Evolutionary conservation across 1,140 invertebrate genomes (phyloP).

Genomic region (Aphaenogaster floridana): DNA sequence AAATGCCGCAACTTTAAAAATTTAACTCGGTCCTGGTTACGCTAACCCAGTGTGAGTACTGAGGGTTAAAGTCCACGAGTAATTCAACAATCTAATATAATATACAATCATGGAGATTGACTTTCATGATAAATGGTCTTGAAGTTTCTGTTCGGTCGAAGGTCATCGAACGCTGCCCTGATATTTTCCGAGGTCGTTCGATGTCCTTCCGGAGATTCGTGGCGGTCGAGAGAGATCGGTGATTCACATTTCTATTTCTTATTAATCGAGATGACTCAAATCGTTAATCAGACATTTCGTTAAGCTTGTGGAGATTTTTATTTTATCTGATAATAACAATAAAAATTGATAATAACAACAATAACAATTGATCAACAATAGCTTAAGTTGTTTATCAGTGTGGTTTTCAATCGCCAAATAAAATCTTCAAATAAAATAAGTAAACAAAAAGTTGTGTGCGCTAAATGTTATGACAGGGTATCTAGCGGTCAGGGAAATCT

Average conservation of each 20-base stretch:
- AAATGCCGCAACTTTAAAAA: too few relatives aligned
- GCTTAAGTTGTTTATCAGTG: background rate
- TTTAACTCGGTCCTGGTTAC: too few relatives aligned
- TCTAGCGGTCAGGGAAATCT: too few relatives aligned
- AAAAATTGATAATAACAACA: background rate
- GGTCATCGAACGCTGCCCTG: slow-evolving; percentile 41
- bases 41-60: background rate
- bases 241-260: slow-evolving; percentile 32
- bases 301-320: background rate
- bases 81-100: background rate
- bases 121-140: background rate
- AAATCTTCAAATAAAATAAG: background rate
- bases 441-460: background rate
- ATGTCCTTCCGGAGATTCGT: slow-evolving; percentile 49
- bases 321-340: background rate
- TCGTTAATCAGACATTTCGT: background rate
- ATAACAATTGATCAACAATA: background rate
- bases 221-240: background rate
- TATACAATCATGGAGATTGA: background rate
- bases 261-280: background rate
- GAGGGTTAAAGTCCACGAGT: background rate
- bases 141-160: slow-evolving; percentile 33
- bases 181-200: slow-evolving; percentile 52
- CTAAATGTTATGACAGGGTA: too few relatives aligned
- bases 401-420: background rate